Base-by-base conservation (phyloP, 2,797 vertebrate species). In the Leptatherina wallacei region DNA sequence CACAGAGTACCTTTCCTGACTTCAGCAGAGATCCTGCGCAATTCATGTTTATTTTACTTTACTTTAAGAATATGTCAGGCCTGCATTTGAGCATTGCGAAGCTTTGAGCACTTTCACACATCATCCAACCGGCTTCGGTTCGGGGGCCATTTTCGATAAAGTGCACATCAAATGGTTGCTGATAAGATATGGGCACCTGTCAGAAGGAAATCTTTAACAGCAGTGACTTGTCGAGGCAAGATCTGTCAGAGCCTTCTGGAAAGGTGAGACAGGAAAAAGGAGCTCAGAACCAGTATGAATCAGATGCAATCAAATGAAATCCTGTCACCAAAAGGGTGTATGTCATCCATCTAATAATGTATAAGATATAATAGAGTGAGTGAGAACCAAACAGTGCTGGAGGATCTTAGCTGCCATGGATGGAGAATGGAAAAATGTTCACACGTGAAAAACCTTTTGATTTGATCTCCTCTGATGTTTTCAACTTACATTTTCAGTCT, bases 171-270 rank as follows among this genome's bases (percentile, higher is more conserved):
- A 74, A 73, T 47, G 56, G 52, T 33, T 33, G 32, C 73, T 69
- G 82, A 77, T 81, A 77, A 87, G 80, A 90, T 78, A 73, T 40
- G 61, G 83, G 71, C 71, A 69, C 73, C 69, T 61, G 87, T 90
- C 83, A 69, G 75, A 62, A 61, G 47, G 42, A 66, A 79, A 83
- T 79, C 80, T 87, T 76, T 71, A 49, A 75, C 52, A 57, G 74
- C 69, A 20, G 61, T 12, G 49, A 61, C 72, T 87, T 83, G 90
- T 87, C 80, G 3, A 77, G 75, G 69, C 64, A 38, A 35, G 65
- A 86, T 88, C 84, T 78, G 71, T 71, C 78, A 57, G 42, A 16
- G 66, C 49, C 60, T 75, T 62, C 60, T 76, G 64, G 75, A 81
- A 77, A 54, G 67, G 84, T 70, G 66, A 73, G 69, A 81, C 22